Conservation (phyloP, 2,888 invertebrate species). For the Orthonychiurus folsomi region DNA sequence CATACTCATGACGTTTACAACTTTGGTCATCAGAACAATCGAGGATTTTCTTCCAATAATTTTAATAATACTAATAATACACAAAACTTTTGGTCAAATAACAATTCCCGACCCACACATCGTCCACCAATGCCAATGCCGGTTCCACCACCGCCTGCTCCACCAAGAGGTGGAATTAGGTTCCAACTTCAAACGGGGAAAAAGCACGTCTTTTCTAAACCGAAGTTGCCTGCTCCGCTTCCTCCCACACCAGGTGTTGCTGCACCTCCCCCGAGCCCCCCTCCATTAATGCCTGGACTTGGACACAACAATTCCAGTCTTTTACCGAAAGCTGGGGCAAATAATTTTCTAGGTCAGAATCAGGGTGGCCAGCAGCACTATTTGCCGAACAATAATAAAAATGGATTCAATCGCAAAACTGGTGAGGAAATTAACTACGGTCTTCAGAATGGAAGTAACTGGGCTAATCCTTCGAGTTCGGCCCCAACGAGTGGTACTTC, state of each 20-base stretch:
- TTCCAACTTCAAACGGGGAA: slow-evolving; percentile 14
- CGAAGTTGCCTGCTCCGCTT: background rate
- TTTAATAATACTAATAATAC: slow-evolving; percentile 1
- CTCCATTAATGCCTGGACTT: background rate
- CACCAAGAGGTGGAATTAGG: background rate
- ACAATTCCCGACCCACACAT: background rate
- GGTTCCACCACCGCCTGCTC: slow-evolving; percentile 17
- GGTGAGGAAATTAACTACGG: slow-evolving; percentile 2
- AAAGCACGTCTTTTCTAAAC: slow-evolving; percentile 14
- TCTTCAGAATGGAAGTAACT: slow-evolving; percentile 11
- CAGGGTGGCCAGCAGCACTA: background rate
- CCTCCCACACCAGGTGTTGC: background rate
- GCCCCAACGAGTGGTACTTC: background rate
- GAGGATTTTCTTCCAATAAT: slow-evolving; percentile 6
- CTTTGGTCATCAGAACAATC: background rate
- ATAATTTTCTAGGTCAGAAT: slow-evolving; percentile 3
- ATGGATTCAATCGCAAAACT: slow-evolving; percentile 5
- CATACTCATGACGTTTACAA: background rate
- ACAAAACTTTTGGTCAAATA: background rate
- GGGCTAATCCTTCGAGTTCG: slow-evolving; percentile 9
- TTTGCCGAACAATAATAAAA: slow-evolving; percentile 5
- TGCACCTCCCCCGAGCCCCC: background rate
- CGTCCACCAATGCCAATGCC: slow-evolving; percentile 10
- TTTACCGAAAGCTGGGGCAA: background rate
- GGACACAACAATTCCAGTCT: background rate